Percentiles rank a stretch among this genome's conserved stretches.
These are phyloP conservation scores for Micrasema longulum DNA, from an alignment of 1,140 invertebrate genomes.

Conservation along the genomic window DNA sequence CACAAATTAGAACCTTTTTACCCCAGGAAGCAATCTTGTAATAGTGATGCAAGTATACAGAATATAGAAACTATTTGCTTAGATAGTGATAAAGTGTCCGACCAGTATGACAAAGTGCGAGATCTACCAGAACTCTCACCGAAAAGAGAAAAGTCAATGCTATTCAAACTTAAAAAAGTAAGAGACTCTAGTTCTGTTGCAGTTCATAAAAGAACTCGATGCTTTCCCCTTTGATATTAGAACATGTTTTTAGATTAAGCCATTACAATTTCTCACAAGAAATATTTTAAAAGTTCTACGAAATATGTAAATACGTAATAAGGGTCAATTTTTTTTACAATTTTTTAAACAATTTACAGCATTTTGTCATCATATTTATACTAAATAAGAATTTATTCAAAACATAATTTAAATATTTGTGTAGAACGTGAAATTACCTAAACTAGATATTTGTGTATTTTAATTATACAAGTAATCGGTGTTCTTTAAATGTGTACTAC, in stretches of 20 bases:
- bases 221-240: constrained; percentile 54
- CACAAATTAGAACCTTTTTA: constrained; percentile 53
- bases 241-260: constrained; percentile 20
- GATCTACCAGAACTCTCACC: constrained; percentile 39
- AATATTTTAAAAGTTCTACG: not conserved
- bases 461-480: constrained; percentile 8
- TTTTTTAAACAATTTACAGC: too few relatives aligned
- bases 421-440: constrained; percentile 23
- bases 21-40: constrained; percentile 41
- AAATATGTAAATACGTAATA: constrained; percentile 45
- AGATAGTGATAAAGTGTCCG: constrained; percentile 47
- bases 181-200: constrained; percentile 47
- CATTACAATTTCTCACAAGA: not conserved
- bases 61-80: constrained; percentile 25
- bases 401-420: constrained; percentile 11
- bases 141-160: constrained; percentile 47
- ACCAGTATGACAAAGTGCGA: constrained; percentile 52
- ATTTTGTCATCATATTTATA: too few relatives aligned
- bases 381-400: not conserved
- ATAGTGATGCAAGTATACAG: constrained; percentile 38
- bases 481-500: constrained; percentile 26
- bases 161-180: constrained; percentile 53
- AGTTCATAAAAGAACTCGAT: constrained; percentile 50
- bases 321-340: constrained; percentile 50
- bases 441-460: constrained; percentile 8